Conservation (phyloP, 2,113 vertebrate species). For the Vimba vimba region DNA sequence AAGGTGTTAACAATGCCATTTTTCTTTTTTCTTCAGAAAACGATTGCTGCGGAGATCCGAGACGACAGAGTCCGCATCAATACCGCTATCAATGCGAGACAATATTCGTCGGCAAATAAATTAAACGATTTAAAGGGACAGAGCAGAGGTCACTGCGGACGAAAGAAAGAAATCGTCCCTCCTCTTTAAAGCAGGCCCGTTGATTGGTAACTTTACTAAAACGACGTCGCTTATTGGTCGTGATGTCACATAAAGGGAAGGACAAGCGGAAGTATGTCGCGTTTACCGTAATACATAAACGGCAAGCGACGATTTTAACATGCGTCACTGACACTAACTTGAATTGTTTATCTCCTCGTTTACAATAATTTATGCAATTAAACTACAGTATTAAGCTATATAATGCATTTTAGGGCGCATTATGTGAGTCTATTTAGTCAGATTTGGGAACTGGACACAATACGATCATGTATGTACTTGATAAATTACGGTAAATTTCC, state of each 20-base stretch:
- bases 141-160: conserved; percentile 69
- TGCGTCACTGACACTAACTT: neutral
- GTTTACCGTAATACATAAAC: conserved; percentile 12
- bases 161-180: conserved; percentile 23
- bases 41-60: neutral
- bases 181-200: neutral
- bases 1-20: conserved; percentile 89
- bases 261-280: neutral
- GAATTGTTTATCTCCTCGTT: neutral
- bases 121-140: conserved; percentile 54
- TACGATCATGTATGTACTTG: neutral
- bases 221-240: conserved; percentile 26
- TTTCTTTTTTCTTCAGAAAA: conserved; percentile 44
- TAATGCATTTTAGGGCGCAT: neutral
- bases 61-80: neutral
- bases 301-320: neutral
- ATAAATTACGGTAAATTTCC: conserved; percentile 14
- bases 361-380: neutral
- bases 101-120: conserved; percentile 40
- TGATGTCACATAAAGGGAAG: conserved; percentile 3
- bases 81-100: neutral
- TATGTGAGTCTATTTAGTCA: neutral
- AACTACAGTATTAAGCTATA: too few relatives aligned
- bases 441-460: neutral
- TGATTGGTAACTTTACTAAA: conserved; percentile 28